A percentile compares a stretch with the other conserved stretches of the same genome.
Evolutionary conservation across 1,140 invertebrate genomes (phyloP).

Genomic region (Drosophila ercepeae): DNA sequence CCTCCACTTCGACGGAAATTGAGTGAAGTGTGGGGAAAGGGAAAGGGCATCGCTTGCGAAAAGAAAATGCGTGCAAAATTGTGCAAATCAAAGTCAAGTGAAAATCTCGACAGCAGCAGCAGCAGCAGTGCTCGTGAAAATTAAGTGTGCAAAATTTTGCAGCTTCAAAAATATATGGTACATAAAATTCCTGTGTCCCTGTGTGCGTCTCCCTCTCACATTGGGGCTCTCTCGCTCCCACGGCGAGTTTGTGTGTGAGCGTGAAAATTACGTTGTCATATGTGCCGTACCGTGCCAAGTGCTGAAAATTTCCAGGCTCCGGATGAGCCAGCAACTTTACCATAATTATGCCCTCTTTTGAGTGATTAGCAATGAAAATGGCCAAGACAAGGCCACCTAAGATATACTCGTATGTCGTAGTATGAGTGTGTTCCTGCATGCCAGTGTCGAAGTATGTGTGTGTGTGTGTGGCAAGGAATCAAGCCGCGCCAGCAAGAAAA

Average conservation of each 20-base stretch:
- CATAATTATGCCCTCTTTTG: conserved; percentile 29
- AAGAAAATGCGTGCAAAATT: conserved; percentile 20
- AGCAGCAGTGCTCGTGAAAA: conserved; percentile 30
- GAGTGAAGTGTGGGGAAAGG: conserved; percentile 22
- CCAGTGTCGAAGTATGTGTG: conserved; percentile 20
- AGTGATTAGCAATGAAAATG: conserved; percentile 41
- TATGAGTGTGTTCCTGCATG: conserved; percentile 13
- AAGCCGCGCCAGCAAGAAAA: conserved; percentile 68
- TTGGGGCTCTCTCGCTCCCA: conserved; percentile 17
- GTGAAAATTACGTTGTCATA: conserved; percentile 79
- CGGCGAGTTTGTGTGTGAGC: conserved; percentile 26
- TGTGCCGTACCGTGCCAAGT: conserved; percentile 58
- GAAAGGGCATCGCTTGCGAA: conserved; percentile 1
- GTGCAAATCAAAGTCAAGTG: conserved; percentile 18
- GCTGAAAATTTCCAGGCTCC: conserved; percentile 47
- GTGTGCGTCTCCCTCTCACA: conserved; percentile 15
- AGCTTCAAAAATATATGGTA: conserved; percentile 76
- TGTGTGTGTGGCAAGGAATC: conserved; percentile 62
- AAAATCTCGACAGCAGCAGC: conserved; percentile 25
- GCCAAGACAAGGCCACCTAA: conserved; percentile 57
- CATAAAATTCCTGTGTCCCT: conserved; percentile 62
- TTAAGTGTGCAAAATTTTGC: conserved; percentile 61
- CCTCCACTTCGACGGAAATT: neutral
- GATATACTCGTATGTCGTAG: neutral
- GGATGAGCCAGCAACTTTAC: conserved; percentile 21